phyloP scores from a whole-genome alignment of 2,888 invertebrate species.

The Blastobasis lacticolella region DNA sequence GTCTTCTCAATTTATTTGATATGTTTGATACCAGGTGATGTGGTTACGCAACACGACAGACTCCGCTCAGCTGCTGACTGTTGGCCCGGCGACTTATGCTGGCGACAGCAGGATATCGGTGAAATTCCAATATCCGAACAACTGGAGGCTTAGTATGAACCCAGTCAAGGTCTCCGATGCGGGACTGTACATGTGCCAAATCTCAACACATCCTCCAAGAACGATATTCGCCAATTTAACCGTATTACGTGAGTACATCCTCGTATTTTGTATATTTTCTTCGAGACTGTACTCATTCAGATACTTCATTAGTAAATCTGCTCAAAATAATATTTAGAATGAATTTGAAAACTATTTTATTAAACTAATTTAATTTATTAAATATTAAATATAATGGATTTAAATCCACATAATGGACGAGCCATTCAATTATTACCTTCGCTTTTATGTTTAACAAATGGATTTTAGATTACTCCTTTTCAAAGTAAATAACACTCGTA shows the following conservation, averaged over 20 bases:
- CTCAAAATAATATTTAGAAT: too few relatives aligned
- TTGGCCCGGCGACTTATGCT: slow-evolving; percentile 77
- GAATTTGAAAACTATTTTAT: too few relatives aligned
- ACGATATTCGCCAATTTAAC: slow-evolving; percentile 84
- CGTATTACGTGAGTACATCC: slow-evolving; percentile 77
- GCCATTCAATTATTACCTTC: background rate
- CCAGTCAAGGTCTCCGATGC: slow-evolving; percentile 81
- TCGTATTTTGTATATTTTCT: background rate
- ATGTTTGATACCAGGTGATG: slow-evolving; percentile 69
- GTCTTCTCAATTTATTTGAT: too few relatives aligned
- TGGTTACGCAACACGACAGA: slow-evolving; percentile 79
- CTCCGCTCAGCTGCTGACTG: slow-evolving; percentile 77
- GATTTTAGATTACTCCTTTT: background rate
- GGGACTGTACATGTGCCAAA: slow-evolving; percentile 86
- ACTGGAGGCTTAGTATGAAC: slow-evolving; percentile 81
- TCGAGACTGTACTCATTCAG: too few relatives aligned
- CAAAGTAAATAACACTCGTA: too few relatives aligned
- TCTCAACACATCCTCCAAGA: slow-evolving; percentile 85
- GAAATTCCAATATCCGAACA: slow-evolving; percentile 81
- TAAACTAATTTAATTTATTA: background rate
- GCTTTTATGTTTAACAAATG: background rate
- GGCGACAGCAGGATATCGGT: slow-evolving; percentile 77
- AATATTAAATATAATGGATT: background rate
- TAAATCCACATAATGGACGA: background rate
- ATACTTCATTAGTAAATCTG: too few relatives aligned